phyloP scores from a whole-genome alignment of 2,113 vertebrate species.

The Thunnus thynnus region DNA sequence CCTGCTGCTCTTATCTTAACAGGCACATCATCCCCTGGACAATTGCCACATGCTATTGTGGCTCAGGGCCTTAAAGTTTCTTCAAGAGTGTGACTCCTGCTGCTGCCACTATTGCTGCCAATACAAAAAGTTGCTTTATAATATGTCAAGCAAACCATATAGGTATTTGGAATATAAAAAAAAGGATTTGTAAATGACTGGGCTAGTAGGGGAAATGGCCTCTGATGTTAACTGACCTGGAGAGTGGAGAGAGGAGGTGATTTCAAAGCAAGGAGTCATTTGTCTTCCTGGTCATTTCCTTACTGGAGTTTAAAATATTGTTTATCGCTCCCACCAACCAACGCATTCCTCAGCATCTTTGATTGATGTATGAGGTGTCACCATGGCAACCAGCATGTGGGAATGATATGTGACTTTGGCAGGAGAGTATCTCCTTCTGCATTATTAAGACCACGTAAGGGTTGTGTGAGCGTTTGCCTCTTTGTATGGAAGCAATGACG shows the following conservation, averaged over 20 bases:
- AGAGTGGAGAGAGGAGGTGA: constrained; percentile 19
- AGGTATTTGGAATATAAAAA: constrained; percentile 4
- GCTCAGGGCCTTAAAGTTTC: constrained; percentile 43
- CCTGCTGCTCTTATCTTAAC: constrained; percentile 65
- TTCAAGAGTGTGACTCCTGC: constrained; percentile 38
- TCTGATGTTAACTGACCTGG: constrained; percentile 13
- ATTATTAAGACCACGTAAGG: constrained; percentile 56
- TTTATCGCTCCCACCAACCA: constrained; percentile 62
- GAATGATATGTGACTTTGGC: constrained; percentile 58
- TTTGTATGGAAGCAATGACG: constrained; percentile 2
- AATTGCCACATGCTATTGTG: constrained; percentile 29
- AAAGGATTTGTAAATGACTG: background rate
- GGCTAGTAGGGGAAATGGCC: background rate
- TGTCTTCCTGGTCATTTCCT: constrained; percentile 52
- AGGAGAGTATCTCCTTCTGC: constrained; percentile 58
- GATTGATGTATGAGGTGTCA: constrained; percentile 70
- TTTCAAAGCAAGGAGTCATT: constrained; percentile 21
- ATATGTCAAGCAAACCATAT: constrained; percentile 23
- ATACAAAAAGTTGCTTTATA: constrained; percentile 6
- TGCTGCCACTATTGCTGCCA: constrained; percentile 33
- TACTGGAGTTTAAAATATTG: constrained; percentile 63
- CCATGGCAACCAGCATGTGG: constrained; percentile 65
- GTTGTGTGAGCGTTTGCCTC: constrained; percentile 30
- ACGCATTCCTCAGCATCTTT: constrained; percentile 57
- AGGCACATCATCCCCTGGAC: constrained; percentile 50